These are phyloP conservation scores for Rapana venosa DNA, from an alignment of 2,888 invertebrate genomes.

Conservation along the genomic window DNA sequence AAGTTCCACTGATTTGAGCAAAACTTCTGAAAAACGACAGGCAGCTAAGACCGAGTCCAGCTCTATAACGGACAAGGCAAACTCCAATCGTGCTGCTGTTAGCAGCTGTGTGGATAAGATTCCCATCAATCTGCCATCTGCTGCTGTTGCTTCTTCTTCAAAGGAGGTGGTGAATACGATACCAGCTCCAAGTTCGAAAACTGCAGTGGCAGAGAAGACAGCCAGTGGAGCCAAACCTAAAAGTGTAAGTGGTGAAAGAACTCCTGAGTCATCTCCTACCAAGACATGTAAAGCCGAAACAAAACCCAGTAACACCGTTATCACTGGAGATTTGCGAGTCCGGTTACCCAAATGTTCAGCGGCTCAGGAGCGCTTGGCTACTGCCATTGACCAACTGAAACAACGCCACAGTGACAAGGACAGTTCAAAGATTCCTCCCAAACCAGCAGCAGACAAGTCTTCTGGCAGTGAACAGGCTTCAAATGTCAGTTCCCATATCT, in stretches of 20 bases:
- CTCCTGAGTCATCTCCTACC: neutral
- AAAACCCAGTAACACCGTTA: neutral
- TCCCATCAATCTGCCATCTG: neutral
- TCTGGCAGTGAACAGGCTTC: neutral
- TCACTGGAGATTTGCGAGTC: neutral
- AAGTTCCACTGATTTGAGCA: neutral
- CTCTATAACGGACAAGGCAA: neutral
- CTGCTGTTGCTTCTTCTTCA: neutral
- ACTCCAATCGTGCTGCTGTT: neutral
- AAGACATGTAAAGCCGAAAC: neutral
- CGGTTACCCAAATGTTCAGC: neutral
- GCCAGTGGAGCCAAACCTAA: neutral
- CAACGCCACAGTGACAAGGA: neutral
- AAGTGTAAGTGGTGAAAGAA: neutral
- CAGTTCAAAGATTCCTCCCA: neutral
- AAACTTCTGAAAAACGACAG: neutral
- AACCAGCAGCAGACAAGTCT: neutral
- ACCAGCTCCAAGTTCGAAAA: neutral
- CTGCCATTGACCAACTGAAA: conserved; percentile 5
- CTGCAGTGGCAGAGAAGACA: neutral
- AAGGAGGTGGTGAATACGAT: neutral
- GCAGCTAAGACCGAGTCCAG: neutral
- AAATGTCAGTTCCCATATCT: neutral
- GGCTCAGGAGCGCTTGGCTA: neutral
- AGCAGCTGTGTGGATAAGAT: neutral